phyloP scores from a whole-genome alignment of 1,140 invertebrate genomes.

The Papilio machaon region DNA sequence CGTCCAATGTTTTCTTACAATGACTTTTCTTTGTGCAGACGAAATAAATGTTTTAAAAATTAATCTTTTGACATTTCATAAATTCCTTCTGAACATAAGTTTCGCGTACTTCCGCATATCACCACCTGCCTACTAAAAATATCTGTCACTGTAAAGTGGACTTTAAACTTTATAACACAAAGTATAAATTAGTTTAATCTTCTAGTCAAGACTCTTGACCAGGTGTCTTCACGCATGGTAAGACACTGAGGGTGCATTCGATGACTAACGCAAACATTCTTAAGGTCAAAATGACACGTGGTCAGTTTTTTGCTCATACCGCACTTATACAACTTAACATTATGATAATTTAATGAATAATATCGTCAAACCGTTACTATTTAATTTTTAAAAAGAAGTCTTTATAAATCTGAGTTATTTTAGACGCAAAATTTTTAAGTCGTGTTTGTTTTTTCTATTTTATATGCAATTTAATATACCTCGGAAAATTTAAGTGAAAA shows the following conservation, averaged over 20 bases:
- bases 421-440: no score
- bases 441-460: no score
- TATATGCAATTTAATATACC: no score
- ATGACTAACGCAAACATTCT: constrained; percentile 32
- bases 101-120: background rate
- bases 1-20: background rate
- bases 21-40: background rate
- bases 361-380: no score
- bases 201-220: background rate
- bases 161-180: background rate
- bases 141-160: background rate
- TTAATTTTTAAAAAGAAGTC: no score
- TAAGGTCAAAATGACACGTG: constrained; percentile 16
- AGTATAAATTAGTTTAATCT: background rate
- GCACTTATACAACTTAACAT: background rate
- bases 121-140: constrained; percentile 8
- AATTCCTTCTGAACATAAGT: background rate
- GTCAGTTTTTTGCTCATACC: constrained; percentile 1
- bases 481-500: no score
- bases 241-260: constrained; percentile 22
- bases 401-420: no score
- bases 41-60: background rate
- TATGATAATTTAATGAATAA: background rate
- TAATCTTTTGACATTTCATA: background rate
- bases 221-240: constrained; percentile 32